These are phyloP conservation scores for Alethe diademata DNA, from an alignment of 2,113 vertebrate genomes.

Conservation along the genomic window DNA sequence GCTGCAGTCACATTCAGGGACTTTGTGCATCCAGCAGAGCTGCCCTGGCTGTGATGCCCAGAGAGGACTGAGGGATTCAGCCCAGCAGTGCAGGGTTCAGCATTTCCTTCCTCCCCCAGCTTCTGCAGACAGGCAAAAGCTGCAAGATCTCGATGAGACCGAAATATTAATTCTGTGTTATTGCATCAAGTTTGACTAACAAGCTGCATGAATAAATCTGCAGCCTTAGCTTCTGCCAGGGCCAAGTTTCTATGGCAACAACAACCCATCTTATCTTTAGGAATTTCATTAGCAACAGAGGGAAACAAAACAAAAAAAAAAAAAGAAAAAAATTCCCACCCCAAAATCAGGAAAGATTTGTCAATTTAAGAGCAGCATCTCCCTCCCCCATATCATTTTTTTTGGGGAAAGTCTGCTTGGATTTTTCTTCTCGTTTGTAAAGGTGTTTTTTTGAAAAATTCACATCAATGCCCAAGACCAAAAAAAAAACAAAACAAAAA, in stretches of 20 bases:
- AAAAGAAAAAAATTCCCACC: background rate
- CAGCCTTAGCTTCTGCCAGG: constrained; percentile 63
- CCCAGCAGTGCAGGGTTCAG: background rate
- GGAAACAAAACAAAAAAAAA: background rate
- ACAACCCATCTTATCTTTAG: constrained; percentile 67
- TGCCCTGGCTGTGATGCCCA: background rate
- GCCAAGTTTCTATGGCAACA: constrained; percentile 77
- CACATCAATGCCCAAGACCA: background rate
- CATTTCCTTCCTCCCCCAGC: background rate
- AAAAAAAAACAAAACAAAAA: too few relatives aligned
- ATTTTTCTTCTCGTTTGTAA: background rate
- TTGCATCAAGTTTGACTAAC: constrained; percentile 71
- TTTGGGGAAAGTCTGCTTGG: background rate
- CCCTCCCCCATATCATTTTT: background rate
- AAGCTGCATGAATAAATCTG: constrained; percentile 66
- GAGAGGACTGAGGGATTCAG: background rate
- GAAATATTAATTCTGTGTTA: constrained; percentile 69
- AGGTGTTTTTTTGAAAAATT: background rate
- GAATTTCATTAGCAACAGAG: constrained; percentile 71
- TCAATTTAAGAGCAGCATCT: constrained; percentile 10
- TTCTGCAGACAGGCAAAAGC: constrained; percentile 23
- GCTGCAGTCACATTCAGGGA: background rate
- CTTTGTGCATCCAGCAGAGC: background rate
- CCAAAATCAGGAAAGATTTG: background rate
- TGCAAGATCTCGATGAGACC: constrained; percentile 62